phyloP scores from a whole-genome alignment of 1,140 invertebrate genomes.

The Zelostemma sp. region DNA sequence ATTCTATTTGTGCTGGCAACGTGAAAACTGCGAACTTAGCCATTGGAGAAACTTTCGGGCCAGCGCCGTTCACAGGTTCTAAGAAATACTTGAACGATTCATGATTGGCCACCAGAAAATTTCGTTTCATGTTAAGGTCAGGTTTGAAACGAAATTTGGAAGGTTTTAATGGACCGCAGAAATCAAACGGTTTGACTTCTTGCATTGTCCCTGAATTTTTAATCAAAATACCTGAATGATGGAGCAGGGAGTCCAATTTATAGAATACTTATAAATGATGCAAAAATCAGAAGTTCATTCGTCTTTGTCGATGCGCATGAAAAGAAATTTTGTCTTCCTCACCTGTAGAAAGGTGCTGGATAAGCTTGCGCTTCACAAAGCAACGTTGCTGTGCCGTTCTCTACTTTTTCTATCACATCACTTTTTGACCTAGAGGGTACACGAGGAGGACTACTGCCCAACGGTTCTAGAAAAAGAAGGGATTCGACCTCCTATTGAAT shows the following conservation, averaged over 20 bases:
- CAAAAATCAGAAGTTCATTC: too few relatives aligned
- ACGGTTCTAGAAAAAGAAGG: constrained; percentile 51
- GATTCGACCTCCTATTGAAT: neutral
- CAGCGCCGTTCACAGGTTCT: constrained; percentile 73
- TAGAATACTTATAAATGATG: neutral
- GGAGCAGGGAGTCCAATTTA: constrained; percentile 73
- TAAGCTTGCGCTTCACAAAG: constrained; percentile 76
- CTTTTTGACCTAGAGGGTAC: constrained; percentile 71
- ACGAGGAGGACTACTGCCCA: constrained; percentile 73
- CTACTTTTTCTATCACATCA: constrained; percentile 59
- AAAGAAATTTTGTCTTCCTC: neutral
- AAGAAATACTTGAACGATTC: constrained; percentile 28
- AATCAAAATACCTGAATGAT: constrained; percentile 70
- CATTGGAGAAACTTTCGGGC: constrained; percentile 52
- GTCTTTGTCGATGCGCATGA: too few relatives aligned
- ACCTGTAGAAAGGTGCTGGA: constrained; percentile 74
- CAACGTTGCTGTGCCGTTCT: constrained; percentile 68
- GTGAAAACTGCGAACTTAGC: constrained; percentile 69
- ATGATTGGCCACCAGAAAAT: constrained; percentile 1
- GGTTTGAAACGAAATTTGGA: too few relatives aligned
- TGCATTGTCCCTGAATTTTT: neutral
- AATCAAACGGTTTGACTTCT: neutral
- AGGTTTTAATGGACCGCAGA: too few relatives aligned
- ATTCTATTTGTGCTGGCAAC: constrained; percentile 68
- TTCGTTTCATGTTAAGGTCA: too few relatives aligned